Conservation (phyloP, 1,140 invertebrate genomes). For the Drosophila ficusphila region DNA sequence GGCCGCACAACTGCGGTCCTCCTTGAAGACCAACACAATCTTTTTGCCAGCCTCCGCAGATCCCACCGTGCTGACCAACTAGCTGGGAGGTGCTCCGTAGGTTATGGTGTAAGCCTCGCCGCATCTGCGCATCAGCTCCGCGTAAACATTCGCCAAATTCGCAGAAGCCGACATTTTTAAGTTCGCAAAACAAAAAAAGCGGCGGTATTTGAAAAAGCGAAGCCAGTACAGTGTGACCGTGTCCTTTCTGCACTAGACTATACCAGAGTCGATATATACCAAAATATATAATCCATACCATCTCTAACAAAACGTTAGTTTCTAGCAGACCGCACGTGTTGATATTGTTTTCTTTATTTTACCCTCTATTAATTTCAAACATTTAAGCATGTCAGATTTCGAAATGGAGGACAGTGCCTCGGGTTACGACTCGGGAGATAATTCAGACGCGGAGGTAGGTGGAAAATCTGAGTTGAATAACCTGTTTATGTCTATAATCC, state of each 20-base stretch:
- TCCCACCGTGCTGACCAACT: slow-evolving; percentile 55
- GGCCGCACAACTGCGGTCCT: slow-evolving; percentile 41
- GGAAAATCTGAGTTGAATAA: neutral
- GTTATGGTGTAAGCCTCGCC: slow-evolving; percentile 66
- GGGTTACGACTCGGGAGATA: slow-evolving; percentile 74
- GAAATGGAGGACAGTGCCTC: slow-evolving; percentile 70
- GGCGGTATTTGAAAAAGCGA: slow-evolving; percentile 30
- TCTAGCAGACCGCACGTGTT: slow-evolving; percentile 63
- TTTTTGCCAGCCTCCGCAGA: slow-evolving; percentile 49
- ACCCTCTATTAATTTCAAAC: slow-evolving; percentile 3
- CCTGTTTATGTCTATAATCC: neutral
- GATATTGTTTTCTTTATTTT: slow-evolving; percentile 58
- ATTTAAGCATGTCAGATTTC: slow-evolving; percentile 71
- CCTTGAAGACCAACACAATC: slow-evolving; percentile 67
- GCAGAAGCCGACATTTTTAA: slow-evolving; percentile 44
- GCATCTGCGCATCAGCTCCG: slow-evolving; percentile 59
- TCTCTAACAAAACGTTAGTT: neutral
- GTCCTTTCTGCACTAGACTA: too few species aligned
- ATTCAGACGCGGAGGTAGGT: slow-evolving; percentile 75
- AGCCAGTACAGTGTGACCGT: neutral
- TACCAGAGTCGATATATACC: too few species aligned
- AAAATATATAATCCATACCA: too few species aligned
- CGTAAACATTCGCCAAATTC: slow-evolving; percentile 72
- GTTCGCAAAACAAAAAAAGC: slow-evolving; percentile 11
- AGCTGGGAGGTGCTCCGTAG: slow-evolving; percentile 60